Evolutionary conservation across 2,888 invertebrate genomes (phyloP), one percentile per base, ranked within the genome.

Genomic region (Sarcophaga rosellei): DNA sequence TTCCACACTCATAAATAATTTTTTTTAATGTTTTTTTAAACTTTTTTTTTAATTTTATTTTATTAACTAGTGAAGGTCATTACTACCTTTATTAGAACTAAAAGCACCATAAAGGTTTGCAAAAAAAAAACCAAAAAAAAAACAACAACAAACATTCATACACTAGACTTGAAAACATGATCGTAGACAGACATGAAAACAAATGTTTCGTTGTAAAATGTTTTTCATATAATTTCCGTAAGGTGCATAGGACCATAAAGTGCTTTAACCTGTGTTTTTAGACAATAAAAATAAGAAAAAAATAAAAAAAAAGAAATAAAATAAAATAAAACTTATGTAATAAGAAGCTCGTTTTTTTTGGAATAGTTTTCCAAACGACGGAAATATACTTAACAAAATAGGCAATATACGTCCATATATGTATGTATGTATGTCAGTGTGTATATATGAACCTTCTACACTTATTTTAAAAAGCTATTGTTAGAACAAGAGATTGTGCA

Each of bases 241-340:
- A 84, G 86, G 84, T 86, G 86, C 86, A 86, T 74, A 81, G 84
- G 75, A 84, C 73, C 86, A 86, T 86, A 81, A 86, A 86, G 84
- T 84, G 70, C 84, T 86, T 86, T 86, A 86, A 86, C 86, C 84
- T 68, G 70, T 82, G 75, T 85, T 75, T 81, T 35, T 76, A 23
- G 35, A 11, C 20, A 68, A 66, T n/a, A 35, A 35, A 35, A 35
- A 10, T 2, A 35, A 35, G 10, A 35, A 35, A 35, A 35, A 35
- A 35, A 35, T 2, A 10, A 35, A 35, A 35, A 35, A 44, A 57
- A 57, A 5, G 2, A 5, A 61, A n/a, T n/a, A 61, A 61, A 45
- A 62, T 68, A 68, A 62, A 77, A 78, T 20, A 17, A 72, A 61
- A 59, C 78, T 84, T 81, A 86, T 84, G 84, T 86, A 86, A 86